These are phyloP conservation scores for Leptinotarsa undecemlineata DNA, from an alignment of 1,140 invertebrate species.

Conservation along the genomic window DNA sequence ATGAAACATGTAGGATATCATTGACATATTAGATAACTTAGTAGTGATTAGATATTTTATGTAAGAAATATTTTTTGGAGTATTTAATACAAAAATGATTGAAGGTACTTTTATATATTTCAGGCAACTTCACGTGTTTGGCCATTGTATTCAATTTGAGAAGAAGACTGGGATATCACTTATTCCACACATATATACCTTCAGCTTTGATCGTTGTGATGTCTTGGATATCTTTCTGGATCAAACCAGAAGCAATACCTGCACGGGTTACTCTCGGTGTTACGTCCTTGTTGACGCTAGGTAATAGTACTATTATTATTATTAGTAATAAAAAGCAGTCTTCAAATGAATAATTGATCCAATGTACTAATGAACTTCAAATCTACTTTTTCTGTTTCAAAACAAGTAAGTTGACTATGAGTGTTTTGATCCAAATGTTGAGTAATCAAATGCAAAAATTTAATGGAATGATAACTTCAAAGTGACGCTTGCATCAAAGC, in stretches of 20 bases:
- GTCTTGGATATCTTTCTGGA: slow-evolving; percentile 94
- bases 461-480: no score
- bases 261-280: slow-evolving; percentile 80
- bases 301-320: slow-evolving; percentile 52
- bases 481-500: no score
- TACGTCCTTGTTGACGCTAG: slow-evolving; percentile 79
- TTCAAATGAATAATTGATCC: no score
- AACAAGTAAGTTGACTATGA: no score
- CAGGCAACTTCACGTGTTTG: slow-evolving; percentile 85
- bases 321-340: no score
- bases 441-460: no score
- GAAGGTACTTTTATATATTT: slow-evolving; percentile 25
- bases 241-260: slow-evolving; percentile 87
- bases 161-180: slow-evolving; percentile 82
- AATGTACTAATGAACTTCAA: no score
- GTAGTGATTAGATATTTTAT: neutral
- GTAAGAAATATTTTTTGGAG: neutral
- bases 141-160: slow-evolving; percentile 83
- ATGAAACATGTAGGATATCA: no score
- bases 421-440: no score
- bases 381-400: no score
- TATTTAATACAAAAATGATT: neutral
- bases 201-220: slow-evolving; percentile 88
- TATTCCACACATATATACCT: slow-evolving; percentile 90
- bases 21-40: no score